Percentiles rank a stretch among this genome's conserved stretches.
phyloP scores from a whole-genome alignment of 2,797 vertebrate species.

The Mormyrops boulengeri region DNA sequence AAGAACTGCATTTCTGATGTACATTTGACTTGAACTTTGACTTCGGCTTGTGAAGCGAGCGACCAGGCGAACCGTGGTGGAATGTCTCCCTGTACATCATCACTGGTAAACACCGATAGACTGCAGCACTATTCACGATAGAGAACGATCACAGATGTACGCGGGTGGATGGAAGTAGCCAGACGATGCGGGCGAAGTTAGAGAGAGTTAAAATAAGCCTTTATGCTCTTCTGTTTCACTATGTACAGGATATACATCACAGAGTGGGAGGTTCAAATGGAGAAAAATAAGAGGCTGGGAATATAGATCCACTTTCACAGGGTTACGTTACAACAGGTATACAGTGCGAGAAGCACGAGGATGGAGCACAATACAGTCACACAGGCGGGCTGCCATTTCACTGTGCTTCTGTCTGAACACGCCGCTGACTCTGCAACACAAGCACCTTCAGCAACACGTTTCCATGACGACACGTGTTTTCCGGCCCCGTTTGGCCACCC shows the following conservation, averaged over 20 bases:
- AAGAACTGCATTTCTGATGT: conserved; percentile 83
- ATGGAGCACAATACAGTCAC: conserved; percentile 80
- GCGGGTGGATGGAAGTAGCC: conserved; percentile 62
- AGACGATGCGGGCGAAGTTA: conserved; percentile 65
- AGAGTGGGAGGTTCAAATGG: conserved; percentile 70
- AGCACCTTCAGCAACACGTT: conserved; percentile 90
- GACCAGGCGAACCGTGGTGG: conserved; percentile 81
- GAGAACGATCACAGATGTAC: conserved; percentile 82
- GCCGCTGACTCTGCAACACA: conserved; percentile 70
- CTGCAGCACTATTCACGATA: conserved; percentile 94
- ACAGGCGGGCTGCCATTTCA: conserved; percentile 70
- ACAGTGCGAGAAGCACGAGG: conserved; percentile 66
- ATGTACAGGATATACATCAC: conserved; percentile 95
- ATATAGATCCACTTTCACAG: conserved; percentile 86
- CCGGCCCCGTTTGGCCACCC: conserved; percentile 57
- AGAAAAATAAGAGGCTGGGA: conserved; percentile 60
- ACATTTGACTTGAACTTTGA: conserved; percentile 77
- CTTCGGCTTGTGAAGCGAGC: conserved; percentile 78
- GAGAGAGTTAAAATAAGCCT: conserved; percentile 79
- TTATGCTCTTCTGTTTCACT: conserved; percentile 74
- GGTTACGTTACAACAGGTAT: conserved; percentile 87
- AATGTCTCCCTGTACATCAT: conserved; percentile 81
- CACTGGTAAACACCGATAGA: conserved; percentile 94
- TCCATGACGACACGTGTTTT: conserved; percentile 75
- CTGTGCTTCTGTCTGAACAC: conserved; percentile 71